Base-by-base conservation (phyloP, 2,113 vertebrate genomes). In the Phylloscopus whistleri region DNA sequence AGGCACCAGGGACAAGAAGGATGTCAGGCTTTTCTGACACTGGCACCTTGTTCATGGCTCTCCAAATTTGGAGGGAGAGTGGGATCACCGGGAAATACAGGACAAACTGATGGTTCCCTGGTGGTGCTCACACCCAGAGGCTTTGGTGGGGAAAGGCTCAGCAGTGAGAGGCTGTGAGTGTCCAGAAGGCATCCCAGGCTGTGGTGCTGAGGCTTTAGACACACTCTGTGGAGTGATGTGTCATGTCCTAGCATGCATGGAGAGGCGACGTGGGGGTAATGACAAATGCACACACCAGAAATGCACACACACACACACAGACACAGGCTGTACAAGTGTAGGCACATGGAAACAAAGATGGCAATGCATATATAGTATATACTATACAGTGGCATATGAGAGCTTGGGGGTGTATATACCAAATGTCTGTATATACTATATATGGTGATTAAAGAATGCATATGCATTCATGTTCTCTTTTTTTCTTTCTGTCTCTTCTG, bases 341-440 rank as follows among this genome's bases (percentile, higher is more conserved):
- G 79, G 79, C 84, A 77, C 79, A 21, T 74, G 85, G 92, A 93
- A 88, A 80, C 52, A 83, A 93, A 73, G 85, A 86, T 88, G 82
- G 30, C 63, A 72, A 10, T 68, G 55, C 62, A 30, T 87, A 53
- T 84, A 59, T 83, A 75, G 75, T 72, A 48, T 90, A 49, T 87
- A 73, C 92, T 95, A 26, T 80, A 31, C 4, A 16, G 75, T 70
- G 74, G 49, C 26, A 9, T 91, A 51, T 85, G 82, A 89, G 84
- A 84, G 63, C 89, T 66, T 66, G 94, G 81, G 87, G 89, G 85
- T 84, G 79, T 93, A 67, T 69, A 27, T 79, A 91, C 91, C 91
- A 94, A 95, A 94, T 95, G 96, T 95, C 96, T 92, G 66, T 87
- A 64, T 95, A 24, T 95, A 73, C 95, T 96, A 96, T 97, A 95